A percentile compares a stretch with the other conserved stretches of the same genome.
Evolutionary conservation across 2,888 invertebrate genomes (phyloP).

Genomic region (Patella caerulea): DNA sequence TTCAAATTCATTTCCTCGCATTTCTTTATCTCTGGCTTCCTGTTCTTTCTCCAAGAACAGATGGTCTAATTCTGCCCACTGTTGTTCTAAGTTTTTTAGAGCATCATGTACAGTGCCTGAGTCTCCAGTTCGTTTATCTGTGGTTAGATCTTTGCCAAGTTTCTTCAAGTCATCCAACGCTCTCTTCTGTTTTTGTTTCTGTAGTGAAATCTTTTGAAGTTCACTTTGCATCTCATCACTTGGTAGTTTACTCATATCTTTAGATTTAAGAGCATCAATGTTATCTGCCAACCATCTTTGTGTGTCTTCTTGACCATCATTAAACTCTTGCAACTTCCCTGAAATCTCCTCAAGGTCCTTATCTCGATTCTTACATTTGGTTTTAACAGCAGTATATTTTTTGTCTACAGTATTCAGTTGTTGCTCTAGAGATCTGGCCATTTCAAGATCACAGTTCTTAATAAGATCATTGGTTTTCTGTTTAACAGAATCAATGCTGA

Average conservation of each 20-base stretch:
- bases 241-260: slow-evolving; percentile 78
- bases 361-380: slow-evolving; percentile 83
- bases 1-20: slow-evolving; percentile 90
- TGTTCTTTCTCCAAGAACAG: slow-evolving; percentile 88
- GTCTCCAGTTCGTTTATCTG: slow-evolving; percentile 65
- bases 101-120: slow-evolving; percentile 58
- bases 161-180: slow-evolving; percentile 54
- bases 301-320: slow-evolving; percentile 60
- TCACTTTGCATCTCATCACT: slow-evolving; percentile 77
- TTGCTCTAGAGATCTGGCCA: slow-evolving; percentile 90
- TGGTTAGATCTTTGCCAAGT: slow-evolving; percentile 57
- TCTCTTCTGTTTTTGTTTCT: slow-evolving; percentile 51
- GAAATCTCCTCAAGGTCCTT: slow-evolving; percentile 86
- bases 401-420: slow-evolving; percentile 88
- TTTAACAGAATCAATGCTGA: slow-evolving; percentile 87
- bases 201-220: slow-evolving; percentile 73
- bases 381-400: slow-evolving; percentile 88
- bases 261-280: slow-evolving; percentile 69
- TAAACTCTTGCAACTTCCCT: slow-evolving; percentile 79
- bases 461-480: slow-evolving; percentile 86
- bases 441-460: slow-evolving; percentile 79
- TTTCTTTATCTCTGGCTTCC: slow-evolving; percentile 85
- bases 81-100: slow-evolving; percentile 80
- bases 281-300: slow-evolving; percentile 62
- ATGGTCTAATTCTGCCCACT: slow-evolving; percentile 89